Evolutionary conservation across 2,888 invertebrate species (phyloP).

Genomic region (Drosophila mercatorum): DNA sequence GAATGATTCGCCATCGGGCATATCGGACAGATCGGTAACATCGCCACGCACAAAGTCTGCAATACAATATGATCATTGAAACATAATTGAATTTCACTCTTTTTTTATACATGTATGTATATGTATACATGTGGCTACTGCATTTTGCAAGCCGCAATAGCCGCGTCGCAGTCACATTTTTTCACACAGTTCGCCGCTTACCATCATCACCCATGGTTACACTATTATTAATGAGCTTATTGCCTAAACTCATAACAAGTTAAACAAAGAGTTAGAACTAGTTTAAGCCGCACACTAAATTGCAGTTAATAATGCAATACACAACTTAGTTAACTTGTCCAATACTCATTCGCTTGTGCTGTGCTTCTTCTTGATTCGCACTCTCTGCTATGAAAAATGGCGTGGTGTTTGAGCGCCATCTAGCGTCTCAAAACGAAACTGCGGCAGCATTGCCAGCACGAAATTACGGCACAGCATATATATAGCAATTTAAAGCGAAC

Average conservation of each 20-base stretch:
- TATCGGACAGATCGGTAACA: slow-evolving; percentile 85
- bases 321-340: slow-evolving; percentile 31
- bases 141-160: neutral
- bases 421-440: slow-evolving; percentile 1
- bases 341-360: slow-evolving; percentile 16
- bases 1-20: slow-evolving; percentile 84
- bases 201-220: slow-evolving; percentile 20
- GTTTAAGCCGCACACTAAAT: neutral
- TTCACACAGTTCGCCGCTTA: slow-evolving; percentile 10
- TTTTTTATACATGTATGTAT: neutral
- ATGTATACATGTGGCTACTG: slow-evolving; percentile 23
- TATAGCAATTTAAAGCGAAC: slow-evolving; percentile 20
- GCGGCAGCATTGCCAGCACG: slow-evolving; percentile 54
- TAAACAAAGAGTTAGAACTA: neutral
- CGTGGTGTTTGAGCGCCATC: slow-evolving; percentile 56
- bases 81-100: neutral
- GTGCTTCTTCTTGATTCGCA: slow-evolving; percentile 34
- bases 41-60: slow-evolving; percentile 86
- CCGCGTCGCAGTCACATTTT: slow-evolving; percentile 27
- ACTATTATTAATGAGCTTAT: neutral
- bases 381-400: slow-evolving; percentile 57
- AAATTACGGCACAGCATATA: slow-evolving; percentile 36
- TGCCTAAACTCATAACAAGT: neutral
- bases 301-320: slow-evolving; percentile 23
- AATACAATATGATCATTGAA: slow-evolving; percentile 37